phyloP scores from a whole-genome alignment of 2,888 invertebrate species.

The Tribolium freemani region DNA sequence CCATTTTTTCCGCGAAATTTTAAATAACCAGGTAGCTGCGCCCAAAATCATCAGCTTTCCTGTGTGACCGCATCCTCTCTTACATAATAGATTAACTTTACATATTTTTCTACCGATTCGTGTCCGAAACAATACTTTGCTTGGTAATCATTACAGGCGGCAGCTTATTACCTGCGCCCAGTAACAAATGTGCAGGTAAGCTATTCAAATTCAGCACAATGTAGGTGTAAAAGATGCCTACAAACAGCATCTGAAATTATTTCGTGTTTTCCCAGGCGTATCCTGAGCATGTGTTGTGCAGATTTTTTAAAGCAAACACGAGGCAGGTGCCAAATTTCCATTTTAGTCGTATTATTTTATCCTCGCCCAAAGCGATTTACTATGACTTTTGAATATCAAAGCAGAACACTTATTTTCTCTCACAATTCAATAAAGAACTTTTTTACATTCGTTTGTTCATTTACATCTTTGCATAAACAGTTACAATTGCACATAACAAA shows the following conservation, averaged over 20 bases:
- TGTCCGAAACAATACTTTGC: constrained; percentile 1
- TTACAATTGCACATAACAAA: background rate
- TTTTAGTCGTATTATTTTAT: constrained; percentile 30
- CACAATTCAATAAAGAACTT: background rate
- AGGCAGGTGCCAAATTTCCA: constrained; percentile 59
- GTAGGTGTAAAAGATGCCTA: constrained; percentile 57
- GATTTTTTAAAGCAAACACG: constrained; percentile 58
- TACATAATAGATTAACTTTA: background rate
- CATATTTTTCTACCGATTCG: background rate
- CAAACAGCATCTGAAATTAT: constrained; percentile 58
- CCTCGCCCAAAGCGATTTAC: background rate
- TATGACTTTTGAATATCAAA: background rate
- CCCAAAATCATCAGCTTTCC: constrained; percentile 7
- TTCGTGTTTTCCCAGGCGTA: constrained; percentile 58
- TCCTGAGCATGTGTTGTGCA: constrained; percentile 60
- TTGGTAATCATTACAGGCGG: background rate
- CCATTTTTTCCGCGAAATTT: constrained; percentile 22
- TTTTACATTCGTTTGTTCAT: background rate
- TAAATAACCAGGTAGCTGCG: constrained; percentile 15
- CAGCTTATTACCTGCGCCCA: constrained; percentile 52
- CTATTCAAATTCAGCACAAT: constrained; percentile 49
- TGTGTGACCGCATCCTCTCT: background rate
- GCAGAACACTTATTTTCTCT: background rate
- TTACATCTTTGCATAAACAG: background rate
- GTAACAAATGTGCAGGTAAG: constrained; percentile 57